phyloP scores from a whole-genome alignment of 2,113 vertebrate genomes.

The Rhinoderma darwinii region DNA sequence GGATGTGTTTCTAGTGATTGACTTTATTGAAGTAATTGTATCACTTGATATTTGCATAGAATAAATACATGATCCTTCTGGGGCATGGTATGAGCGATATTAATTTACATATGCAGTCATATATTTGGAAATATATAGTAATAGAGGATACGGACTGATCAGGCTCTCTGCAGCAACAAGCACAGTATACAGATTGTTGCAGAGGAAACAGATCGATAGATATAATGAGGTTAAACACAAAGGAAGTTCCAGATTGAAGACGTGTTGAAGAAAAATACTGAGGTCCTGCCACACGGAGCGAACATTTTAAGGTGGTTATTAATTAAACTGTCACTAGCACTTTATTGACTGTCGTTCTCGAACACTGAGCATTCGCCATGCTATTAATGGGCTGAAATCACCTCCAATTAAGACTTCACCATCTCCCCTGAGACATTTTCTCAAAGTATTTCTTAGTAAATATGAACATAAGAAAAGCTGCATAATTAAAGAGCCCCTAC shows the following conservation, averaged over 20 bases:
- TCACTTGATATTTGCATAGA: too few species aligned
- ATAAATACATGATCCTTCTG: too few species aligned
- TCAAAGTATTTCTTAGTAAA: constrained; percentile 31
- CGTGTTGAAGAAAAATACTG: background rate
- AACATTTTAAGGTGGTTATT: constrained; percentile 31
- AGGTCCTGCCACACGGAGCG: constrained; percentile 7
- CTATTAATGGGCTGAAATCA: constrained; percentile 40
- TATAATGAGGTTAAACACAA: constrained; percentile 45
- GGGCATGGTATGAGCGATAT: too few species aligned
- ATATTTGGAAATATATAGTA: too few species aligned
- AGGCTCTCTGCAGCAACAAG: background rate
- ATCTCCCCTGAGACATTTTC: background rate
- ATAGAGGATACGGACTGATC: background rate
- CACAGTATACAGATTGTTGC: background rate
- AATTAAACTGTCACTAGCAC: constrained; percentile 23
- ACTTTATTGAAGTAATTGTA: too few species aligned
- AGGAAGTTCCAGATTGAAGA: constrained; percentile 9
- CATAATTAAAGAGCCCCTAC: constrained; percentile 5
- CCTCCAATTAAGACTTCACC: constrained; percentile 38
- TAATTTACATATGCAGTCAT: too few species aligned
- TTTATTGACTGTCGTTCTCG: constrained; percentile 35
- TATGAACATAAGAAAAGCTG: constrained; percentile 1
- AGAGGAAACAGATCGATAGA: constrained; percentile 14
- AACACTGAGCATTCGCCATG: background rate
- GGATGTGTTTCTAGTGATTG: too few species aligned